A percentile compares a stretch with the other conserved stretches of the same genome.
Conservation (phyloP, 2,888 invertebrate genomes). For the Troglohyphantes excavatus region DNA sequence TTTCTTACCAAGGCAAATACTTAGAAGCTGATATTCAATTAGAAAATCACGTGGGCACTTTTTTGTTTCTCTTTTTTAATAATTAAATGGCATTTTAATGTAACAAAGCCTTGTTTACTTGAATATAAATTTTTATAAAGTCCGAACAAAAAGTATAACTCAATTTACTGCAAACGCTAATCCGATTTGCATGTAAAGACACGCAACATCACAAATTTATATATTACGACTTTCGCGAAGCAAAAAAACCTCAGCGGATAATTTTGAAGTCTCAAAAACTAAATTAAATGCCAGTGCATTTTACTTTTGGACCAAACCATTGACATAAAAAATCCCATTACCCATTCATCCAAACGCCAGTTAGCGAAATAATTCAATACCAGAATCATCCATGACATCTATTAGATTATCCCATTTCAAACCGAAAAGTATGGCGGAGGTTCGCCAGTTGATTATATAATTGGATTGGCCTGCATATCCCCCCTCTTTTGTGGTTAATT, state of each 20-base stretch:
- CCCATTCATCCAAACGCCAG: background rate
- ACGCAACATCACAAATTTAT: no score
- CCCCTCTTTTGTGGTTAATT: slow-evolving; percentile 38
- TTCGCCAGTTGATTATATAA: slow-evolving; percentile 38
- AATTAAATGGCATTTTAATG: no score
- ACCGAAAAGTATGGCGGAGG: background rate
- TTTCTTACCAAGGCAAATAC: no score
- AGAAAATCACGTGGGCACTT: no score
- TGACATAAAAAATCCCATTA: background rate
- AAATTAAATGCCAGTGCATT: slow-evolving; percentile 11
- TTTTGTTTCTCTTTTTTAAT: no score
- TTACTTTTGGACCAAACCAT: background rate
- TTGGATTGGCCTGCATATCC: slow-evolving; percentile 32
- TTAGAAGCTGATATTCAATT: no score
- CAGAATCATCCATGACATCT: background rate
- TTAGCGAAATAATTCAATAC: slow-evolving; percentile 21
- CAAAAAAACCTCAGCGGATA: background rate
- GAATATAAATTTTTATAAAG: no score
- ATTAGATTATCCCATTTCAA: slow-evolving; percentile 31
- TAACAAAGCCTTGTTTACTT: no score
- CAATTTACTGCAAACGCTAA: no score
- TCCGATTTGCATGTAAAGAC: no score
- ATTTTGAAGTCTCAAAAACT: background rate
- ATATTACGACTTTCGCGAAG: no score
- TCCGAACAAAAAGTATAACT: no score